Evolutionary conservation across 1,140 invertebrate genomes (phyloP).

Genomic region (Lepeophtheirus salmonis): DNA sequence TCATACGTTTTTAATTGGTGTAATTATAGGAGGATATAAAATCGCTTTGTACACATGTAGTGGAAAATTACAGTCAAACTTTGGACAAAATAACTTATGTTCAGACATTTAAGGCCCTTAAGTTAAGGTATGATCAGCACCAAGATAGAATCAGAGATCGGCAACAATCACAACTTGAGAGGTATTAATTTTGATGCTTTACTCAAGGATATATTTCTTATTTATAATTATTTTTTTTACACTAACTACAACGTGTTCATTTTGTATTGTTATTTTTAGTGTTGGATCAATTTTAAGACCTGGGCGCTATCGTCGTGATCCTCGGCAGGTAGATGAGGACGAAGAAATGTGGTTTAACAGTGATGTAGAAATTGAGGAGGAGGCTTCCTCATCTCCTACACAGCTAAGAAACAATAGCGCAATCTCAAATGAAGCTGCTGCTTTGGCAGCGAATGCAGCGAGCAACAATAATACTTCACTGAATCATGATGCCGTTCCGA

Average conservation of each 20-base stretch:
- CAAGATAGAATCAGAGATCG: slow-evolving; percentile 71
- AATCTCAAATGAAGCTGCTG: neutral
- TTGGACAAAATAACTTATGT: slow-evolving; percentile 88
- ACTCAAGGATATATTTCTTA: too few relatives aligned
- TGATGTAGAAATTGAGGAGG: slow-evolving; percentile 71
- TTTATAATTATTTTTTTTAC: too few relatives aligned
- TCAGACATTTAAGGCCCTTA: slow-evolving; percentile 83
- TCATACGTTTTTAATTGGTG: slow-evolving; percentile 4
- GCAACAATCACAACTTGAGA: slow-evolving; percentile 47
- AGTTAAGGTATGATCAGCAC: slow-evolving; percentile 77
- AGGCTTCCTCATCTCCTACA: slow-evolving; percentile 28
- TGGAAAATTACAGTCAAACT: slow-evolving; percentile 83
- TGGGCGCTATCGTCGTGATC: slow-evolving; percentile 59
- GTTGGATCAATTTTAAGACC: slow-evolving; percentile 57
- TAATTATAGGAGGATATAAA: slow-evolving; percentile 68
- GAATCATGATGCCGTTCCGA: neutral
- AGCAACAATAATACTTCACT: neutral
- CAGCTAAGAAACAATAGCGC: neutral
- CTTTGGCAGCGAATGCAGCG: neutral
- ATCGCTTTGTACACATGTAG: slow-evolving; percentile 76
- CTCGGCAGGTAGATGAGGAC: slow-evolving; percentile 79
- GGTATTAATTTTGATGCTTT: slow-evolving; percentile 31
- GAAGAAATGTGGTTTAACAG: slow-evolving; percentile 98
- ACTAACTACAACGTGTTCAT: too few relatives aligned
- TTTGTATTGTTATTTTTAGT: slow-evolving; percentile 19